Evolutionary conservation across 2,113 vertebrate species (phyloP).

Genomic region (Turnix velox): DNA sequence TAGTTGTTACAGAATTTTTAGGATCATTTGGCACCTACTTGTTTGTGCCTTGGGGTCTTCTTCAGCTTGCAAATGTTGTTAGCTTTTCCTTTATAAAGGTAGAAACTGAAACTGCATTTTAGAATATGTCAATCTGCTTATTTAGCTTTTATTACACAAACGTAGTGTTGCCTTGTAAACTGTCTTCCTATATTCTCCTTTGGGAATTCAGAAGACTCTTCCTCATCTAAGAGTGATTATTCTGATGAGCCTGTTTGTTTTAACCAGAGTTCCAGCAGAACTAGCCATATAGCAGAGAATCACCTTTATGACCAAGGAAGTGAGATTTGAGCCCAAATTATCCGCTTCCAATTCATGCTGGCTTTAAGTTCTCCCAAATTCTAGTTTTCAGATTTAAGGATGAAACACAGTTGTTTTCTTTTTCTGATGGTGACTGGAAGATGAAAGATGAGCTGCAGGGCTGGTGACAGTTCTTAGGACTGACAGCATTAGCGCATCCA

Average conservation of each 20-base stretch:
- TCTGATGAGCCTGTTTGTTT: neutral
- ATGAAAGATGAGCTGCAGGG: neutral
- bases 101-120: neutral
- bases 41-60: neutral
- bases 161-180: neutral
- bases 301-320: neutral
- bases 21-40: neutral
- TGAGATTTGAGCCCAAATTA: neutral
- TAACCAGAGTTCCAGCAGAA: neutral
- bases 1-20: neutral
- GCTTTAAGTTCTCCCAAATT: neutral
- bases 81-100: neutral
- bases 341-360: rapidly evolving
- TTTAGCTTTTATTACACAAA: neutral
- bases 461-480: neutral
- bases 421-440: neutral
- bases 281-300: neutral
- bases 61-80: neutral
- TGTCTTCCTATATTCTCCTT: neutral
- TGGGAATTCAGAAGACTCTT: neutral
- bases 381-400: neutral
- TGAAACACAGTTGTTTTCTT: neutral
- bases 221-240: neutral
- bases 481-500: neutral
- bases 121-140: neutral